Evolutionary conservation across 2,797 vertebrate species (phyloP), one percentile per base, ranked within the genome.

Genomic region (Pelodytes ibericus): DNA sequence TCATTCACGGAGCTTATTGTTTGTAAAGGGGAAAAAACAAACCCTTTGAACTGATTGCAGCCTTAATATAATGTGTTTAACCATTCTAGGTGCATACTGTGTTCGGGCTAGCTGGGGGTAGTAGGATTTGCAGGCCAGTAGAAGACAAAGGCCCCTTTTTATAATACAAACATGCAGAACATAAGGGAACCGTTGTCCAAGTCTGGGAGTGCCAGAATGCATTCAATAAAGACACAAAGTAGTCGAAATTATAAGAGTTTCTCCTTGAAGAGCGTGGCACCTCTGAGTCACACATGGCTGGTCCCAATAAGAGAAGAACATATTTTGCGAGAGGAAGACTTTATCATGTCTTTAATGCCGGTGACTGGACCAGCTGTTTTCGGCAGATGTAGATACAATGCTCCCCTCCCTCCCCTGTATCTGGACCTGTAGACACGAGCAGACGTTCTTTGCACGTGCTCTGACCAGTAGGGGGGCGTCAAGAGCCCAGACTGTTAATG

Each of bases 291-390:
- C 76, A 78, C 76, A 68, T 56, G 70, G 76, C 56, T 31, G 76
- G n/a, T 41, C 56, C 22, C 70, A 78, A 72, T 71, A 72, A 78
- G 61, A 72, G 63, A 47, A 67, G 70, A 78, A 78, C 76, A 78
- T 78, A 78, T 78, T 78, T 78, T 72, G 76, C 16, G 66, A 71
- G 61, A 71, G 58, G 60, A 75, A 80, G 72, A 80, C 67, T 75
- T 80, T 75, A 80, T 74, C 78, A 80, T 75, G 51, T 64, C 58
- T 41, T 80, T 72, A 71, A 44, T 16, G 68, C 65, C 3, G 18
- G 18, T 65, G 78, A 80, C 72, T 75, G 72, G 39, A 22, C 67
- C 72, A 80, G 68, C 51, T 57, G 67, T 51, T n/a, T n/a, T 65
- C 27, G 51, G 53, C 67, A 75, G 67, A 44, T 75, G 68, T 41